Base-by-base conservation (phyloP, 2,888 invertebrate species). In the Brachyptera putata region DNA sequence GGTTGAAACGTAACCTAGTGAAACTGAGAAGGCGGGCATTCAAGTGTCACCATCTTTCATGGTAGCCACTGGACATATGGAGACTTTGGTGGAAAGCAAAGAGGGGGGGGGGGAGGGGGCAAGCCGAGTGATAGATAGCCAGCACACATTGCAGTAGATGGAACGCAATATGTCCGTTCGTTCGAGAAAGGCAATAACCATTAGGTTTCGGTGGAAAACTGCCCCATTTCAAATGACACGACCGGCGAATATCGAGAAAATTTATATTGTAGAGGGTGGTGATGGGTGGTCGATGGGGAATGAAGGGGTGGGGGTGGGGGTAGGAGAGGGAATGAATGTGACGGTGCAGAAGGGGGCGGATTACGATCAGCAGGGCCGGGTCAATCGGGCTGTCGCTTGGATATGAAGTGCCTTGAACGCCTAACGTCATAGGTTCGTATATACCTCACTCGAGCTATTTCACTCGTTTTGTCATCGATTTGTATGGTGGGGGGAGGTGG, bases 191-290 rank as follows among this genome's bases (percentile, higher is more conserved):
- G 79, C 79, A 80, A 80, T 80, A 80, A 80, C 80, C 79, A 80
- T 80, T 80, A 79, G 78, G 79, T 78, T 76, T 75, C 75, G 60
- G 57, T 77, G 78, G 78, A 79, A 79, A 79, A 79, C 79, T 79
- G 77, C 79, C 79, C 79, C 79, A 79, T 79, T 80, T 76, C 77
- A 77, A 75, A 77, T 78, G 79, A 80, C 79, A 79, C 78, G 77
- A 76, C 76, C 78, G 77, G 77, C 78, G 79, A 79, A 79, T 80
- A 79, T 79, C 78, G 75, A n/a, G 73, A 74, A 77, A 79, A 80
- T 80, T 80, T 80, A 80, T 80, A 76, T 75, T 75, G 61, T 63
- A 50, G 58, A 49, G 57, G 41, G 36, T 57, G 60, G 63, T 46
- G 58, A 46, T 46, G 46, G 46, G 46, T 24, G 46, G 3, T 5